Evolutionary conservation across 2,888 invertebrate genomes (phyloP).

Genomic region (Heliconius hortense): DNA sequence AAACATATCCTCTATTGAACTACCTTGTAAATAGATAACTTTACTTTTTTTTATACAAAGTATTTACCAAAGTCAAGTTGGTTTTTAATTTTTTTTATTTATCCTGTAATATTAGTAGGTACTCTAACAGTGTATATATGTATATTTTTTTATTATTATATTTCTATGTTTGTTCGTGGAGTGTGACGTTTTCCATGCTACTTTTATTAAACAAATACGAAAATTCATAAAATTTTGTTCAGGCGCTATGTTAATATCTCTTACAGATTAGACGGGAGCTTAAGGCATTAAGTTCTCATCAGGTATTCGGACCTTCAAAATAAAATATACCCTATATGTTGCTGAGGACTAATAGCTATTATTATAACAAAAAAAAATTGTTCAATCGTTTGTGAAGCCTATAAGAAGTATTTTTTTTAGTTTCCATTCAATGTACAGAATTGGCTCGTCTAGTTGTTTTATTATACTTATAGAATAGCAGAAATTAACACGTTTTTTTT

Average conservation of each 20-base stretch:
- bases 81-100: neutral
- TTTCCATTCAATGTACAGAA: neutral
- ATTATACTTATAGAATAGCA: neutral
- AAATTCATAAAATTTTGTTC: neutral
- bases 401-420: neutral
- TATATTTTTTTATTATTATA: neutral
- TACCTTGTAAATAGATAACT: conserved; percentile 35
- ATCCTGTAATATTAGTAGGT: neutral
- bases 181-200: no score
- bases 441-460: neutral
- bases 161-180: no score
- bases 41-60: conserved; percentile 8
- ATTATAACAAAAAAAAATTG: neutral
- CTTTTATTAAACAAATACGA: neutral
- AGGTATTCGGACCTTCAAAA: neutral
- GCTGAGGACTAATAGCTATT: neutral
- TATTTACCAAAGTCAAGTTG: neutral
- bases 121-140: neutral
- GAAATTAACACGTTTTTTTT: neutral
- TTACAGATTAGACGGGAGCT: neutral
- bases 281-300: neutral
- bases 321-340: neutral
- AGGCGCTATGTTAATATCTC: neutral
- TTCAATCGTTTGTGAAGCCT: neutral
- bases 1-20: conserved; percentile 39